Conservation (phyloP, 2,797 vertebrate genomes). For the Poecilia velifera region DNA sequence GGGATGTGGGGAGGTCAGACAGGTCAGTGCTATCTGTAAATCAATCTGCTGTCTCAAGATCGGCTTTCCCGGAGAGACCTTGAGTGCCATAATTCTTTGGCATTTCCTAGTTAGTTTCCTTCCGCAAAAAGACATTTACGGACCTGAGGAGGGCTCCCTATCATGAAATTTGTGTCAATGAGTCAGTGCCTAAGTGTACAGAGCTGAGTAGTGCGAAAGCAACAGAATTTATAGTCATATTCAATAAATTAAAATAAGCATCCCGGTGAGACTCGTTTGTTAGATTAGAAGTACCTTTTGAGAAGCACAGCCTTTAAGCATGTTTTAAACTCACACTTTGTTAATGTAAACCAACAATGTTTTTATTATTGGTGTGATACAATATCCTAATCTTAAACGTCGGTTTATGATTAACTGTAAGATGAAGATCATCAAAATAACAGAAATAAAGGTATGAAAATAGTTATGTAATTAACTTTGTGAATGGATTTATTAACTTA, state of each 20-base stretch:
- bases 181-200: conserved; percentile 58
- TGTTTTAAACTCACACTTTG: not conserved
- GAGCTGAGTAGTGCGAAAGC: conserved; percentile 35
- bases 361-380: not conserved
- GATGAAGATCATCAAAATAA: not conserved
- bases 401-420: not conserved
- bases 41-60: conserved; percentile 76
- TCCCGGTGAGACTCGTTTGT: not conserved
- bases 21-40: conserved; percentile 77
- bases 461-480: not conserved
- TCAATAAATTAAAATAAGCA: not conserved
- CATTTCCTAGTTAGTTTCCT: conserved; percentile 79
- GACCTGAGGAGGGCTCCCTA: conserved; percentile 43
- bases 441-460: not conserved
- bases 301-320: not conserved
- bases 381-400: not conserved
- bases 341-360: no score
- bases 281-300: not conserved
- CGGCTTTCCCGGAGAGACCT: conserved; percentile 74
- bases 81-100: conserved; percentile 73
- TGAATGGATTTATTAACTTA: not conserved
- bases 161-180: conserved; percentile 65
- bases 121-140: conserved; percentile 53
- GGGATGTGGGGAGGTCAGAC: conserved; percentile 66
- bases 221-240: conserved; percentile 11